Percentiles rank a stretch among this genome's conserved stretches.
Conservation (phyloP, 1,140 invertebrate species). For the Calliopsis andreniformis region DNA sequence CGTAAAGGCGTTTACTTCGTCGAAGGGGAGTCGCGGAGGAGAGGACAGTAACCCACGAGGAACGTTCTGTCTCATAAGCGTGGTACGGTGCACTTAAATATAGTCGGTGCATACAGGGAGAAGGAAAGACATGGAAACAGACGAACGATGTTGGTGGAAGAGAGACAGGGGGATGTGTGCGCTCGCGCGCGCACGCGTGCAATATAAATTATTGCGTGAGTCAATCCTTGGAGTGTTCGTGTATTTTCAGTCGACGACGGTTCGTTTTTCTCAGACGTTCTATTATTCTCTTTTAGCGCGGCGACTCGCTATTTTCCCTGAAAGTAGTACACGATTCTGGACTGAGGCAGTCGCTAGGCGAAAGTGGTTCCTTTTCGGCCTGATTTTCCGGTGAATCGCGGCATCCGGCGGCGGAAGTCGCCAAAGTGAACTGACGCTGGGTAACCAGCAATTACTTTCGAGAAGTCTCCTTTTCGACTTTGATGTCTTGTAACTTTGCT, state of each 20-base stretch:
- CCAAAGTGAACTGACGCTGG: too few species aligned
- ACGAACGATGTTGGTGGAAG: too few species aligned
- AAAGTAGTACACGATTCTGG: constrained; percentile 4
- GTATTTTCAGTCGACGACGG: constrained; percentile 45
- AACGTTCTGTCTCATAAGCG: constrained; percentile 69
- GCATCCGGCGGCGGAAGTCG: neutral
- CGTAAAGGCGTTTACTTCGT: constrained; percentile 53
- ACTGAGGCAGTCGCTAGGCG: constrained; percentile 3
- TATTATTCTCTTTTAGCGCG: constrained; percentile 42
- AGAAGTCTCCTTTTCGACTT: too few species aligned
- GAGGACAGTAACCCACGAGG: constrained; percentile 73
- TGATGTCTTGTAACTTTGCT: too few species aligned
- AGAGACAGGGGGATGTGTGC: neutral
- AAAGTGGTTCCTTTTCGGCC: neutral
- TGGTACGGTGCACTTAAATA: constrained; percentile 69
- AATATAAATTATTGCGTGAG: constrained; percentile 73
- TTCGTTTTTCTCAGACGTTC: constrained; percentile 22
- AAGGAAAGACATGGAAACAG: neutral
- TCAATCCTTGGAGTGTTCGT: constrained; percentile 56
- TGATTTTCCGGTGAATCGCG: neutral
- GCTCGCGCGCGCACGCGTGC: constrained; percentile 35
- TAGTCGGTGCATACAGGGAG: constrained; percentile 56
- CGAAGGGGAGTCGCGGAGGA: constrained; percentile 47
- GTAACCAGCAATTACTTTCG: too few species aligned
- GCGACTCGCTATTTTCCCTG: neutral